These are phyloP conservation scores for Ophioninae sp. DNA, from an alignment of 2,888 invertebrate species.

Conservation along the genomic window DNA sequence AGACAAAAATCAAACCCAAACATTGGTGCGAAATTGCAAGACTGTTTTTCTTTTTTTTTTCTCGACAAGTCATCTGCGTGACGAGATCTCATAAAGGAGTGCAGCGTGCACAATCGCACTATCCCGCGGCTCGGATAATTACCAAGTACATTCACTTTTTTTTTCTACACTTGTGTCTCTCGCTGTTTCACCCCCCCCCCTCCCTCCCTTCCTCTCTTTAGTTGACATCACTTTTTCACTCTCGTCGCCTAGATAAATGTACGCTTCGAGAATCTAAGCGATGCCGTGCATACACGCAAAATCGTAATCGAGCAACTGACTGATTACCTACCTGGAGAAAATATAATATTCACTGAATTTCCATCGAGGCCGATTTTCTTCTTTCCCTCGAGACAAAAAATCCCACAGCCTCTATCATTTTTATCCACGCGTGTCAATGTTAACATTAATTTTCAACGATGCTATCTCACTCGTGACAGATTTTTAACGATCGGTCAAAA, in stretches of 20 bases:
- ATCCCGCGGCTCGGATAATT: constrained; percentile 69
- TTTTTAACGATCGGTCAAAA: background rate
- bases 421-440: background rate
- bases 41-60: constrained; percentile 2
- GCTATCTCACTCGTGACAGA: background rate
- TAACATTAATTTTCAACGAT: background rate
- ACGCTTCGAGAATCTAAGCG: constrained; percentile 54
- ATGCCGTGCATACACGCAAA: constrained; percentile 61
- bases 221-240: constrained; percentile 48
- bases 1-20: background rate
- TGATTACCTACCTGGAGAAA: constrained; percentile 10
- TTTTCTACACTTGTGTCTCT: constrained; percentile 10
- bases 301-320: constrained; percentile 60
- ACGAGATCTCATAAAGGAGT: constrained; percentile 71
- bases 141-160: constrained; percentile 63
- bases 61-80: constrained; percentile 70
- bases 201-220: constrained; percentile 21
- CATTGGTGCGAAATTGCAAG: background rate
- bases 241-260: constrained; percentile 59
- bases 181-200: constrained; percentile 21
- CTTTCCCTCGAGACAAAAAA: constrained; percentile 24
- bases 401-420: background rate
- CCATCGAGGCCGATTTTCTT: constrained; percentile 37
- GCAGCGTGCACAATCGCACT: constrained; percentile 70
- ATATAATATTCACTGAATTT: constrained; percentile 44